phyloP scores from a whole-genome alignment of 2,888 invertebrate species.

The Chrysodeixis includens region DNA sequence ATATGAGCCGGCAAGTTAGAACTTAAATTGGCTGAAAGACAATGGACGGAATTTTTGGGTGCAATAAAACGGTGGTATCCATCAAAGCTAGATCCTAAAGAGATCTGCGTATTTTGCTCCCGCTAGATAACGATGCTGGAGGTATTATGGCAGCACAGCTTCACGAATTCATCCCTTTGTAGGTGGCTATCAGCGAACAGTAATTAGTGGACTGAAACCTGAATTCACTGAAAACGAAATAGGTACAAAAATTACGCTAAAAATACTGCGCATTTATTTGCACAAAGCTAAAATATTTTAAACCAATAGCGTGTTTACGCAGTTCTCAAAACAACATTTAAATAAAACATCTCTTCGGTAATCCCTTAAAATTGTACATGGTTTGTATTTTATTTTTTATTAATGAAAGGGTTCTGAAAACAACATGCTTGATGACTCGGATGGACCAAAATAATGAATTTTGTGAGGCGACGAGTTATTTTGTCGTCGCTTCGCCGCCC shows the following conservation, averaged over 20 bases:
- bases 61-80: conserved; percentile 61
- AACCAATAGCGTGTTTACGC: conserved; percentile 40
- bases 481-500: conserved; percentile 71
- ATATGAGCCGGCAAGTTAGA: conserved; percentile 57
- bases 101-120: conserved; percentile 69
- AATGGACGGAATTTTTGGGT: conserved; percentile 64
- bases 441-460: conserved; percentile 72
- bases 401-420: conserved; percentile 53
- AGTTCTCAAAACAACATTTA: conserved; percentile 7
- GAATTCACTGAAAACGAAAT: conserved; percentile 60
- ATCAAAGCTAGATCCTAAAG: conserved; percentile 60
- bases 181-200: conserved; percentile 63
- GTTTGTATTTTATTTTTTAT: conserved; percentile 36
- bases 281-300: conserved; percentile 61
- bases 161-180: conserved; percentile 61
- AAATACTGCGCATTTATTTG: conserved; percentile 62
- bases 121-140: conserved; percentile 59
- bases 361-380: conserved; percentile 19
- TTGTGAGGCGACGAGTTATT: conserved; percentile 74
- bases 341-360: conserved; percentile 2
- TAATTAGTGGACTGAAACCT: conserved; percentile 67
- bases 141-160: conserved; percentile 55
- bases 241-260: conserved; percentile 60
- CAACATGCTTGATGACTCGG: conserved; percentile 56
- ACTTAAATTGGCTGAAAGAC: conserved; percentile 60